Evolutionary conservation across 2,797 vertebrate genomes (phyloP).

Genomic region (Onychomys torridus): DNA sequence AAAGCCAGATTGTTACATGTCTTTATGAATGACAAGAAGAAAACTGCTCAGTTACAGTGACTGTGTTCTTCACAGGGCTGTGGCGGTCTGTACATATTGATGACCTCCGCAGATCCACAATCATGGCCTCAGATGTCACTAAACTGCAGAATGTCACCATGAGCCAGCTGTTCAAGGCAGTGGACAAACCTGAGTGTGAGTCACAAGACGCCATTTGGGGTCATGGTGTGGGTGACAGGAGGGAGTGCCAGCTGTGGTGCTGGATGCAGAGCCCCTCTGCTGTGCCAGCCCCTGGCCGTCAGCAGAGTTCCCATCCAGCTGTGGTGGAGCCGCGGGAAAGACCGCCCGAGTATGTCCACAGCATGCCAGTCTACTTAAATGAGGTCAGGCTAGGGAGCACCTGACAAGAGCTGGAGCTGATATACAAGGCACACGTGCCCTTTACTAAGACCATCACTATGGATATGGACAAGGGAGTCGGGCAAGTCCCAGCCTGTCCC

Average conservation of each 20-base stretch:
- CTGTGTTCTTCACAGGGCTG: constrained; percentile 87
- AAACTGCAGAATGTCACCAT: constrained; percentile 92
- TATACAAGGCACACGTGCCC: not conserved
- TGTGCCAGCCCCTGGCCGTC: not conserved
- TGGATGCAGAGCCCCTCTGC: not conserved
- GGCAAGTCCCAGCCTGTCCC: fast-evolving
- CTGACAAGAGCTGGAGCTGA: fast-evolving
- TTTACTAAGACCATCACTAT: fast-evolving
- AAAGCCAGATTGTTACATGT: not conserved
- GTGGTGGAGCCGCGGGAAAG: not conserved
- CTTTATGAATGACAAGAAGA: no score
- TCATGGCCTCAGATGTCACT: constrained; percentile 93
- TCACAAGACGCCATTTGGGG: not conserved
- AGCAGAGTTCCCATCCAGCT: not conserved
- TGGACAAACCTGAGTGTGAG: constrained; percentile 84
- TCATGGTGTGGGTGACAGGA: fast-evolving
- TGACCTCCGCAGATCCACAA: constrained; percentile 93
- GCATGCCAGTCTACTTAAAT: not conserved
- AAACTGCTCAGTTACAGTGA: no score
- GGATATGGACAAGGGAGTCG: not conserved
- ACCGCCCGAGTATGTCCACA: not conserved
- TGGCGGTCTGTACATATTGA: constrained; percentile 97
- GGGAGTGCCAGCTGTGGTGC: not conserved
- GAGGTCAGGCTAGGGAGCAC: no score
- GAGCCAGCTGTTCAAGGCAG: constrained; percentile 92